phyloP scores from a whole-genome alignment of 1,140 invertebrate species.

The Temnothorax curvispinosus region DNA sequence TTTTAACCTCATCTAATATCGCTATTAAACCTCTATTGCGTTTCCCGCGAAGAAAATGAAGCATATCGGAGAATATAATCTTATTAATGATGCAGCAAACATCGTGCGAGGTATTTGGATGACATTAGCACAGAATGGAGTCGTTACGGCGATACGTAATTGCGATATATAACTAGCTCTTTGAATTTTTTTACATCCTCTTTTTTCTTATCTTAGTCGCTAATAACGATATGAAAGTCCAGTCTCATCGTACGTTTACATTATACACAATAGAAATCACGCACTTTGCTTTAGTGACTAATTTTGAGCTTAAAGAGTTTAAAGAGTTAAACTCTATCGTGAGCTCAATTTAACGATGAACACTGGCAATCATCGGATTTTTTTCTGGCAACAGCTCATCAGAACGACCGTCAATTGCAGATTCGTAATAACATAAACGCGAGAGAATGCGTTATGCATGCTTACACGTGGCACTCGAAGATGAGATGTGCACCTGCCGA shows the following conservation, averaged over 20 bases:
- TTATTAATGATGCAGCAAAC: constrained; percentile 11
- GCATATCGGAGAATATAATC: not conserved
- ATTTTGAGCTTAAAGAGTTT: not conserved
- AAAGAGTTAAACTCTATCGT: not conserved
- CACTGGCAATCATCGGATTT: not conserved
- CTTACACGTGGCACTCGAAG: constrained; percentile 24
- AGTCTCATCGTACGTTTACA: not conserved
- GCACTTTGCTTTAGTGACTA: not conserved
- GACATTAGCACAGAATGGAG: constrained; percentile 29
- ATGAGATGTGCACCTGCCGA: constrained; percentile 1
- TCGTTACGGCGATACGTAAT: not conserved
- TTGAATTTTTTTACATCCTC: not conserved
- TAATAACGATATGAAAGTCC: not conserved
- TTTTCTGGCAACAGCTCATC: not conserved
- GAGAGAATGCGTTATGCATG: not conserved
- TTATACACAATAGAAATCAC: not conserved
- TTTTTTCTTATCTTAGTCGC: not conserved
- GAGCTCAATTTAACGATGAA: not conserved
- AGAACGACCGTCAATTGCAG: not conserved
- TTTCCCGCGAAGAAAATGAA: not conserved
- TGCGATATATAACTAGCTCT: not conserved
- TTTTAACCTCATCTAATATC: not conserved
- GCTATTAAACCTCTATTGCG: not conserved
- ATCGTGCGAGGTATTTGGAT: not conserved
- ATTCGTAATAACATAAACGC: not conserved